Conservation (phyloP, 2,888 invertebrate species). For the Dicyrtomina minuta region DNA sequence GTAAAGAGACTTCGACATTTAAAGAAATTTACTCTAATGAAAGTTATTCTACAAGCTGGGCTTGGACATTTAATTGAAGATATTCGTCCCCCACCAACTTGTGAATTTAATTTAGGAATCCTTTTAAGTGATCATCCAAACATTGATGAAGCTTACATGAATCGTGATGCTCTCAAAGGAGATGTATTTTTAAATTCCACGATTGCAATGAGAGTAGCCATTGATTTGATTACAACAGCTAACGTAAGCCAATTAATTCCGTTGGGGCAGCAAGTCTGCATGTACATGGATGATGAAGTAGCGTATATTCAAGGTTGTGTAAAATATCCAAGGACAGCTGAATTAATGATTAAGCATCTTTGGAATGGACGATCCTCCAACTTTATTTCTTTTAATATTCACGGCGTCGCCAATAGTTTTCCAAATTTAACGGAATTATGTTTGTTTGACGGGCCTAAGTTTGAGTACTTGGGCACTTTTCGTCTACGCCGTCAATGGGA, state of each 20-base stretch:
- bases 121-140: conserved; percentile 40
- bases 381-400: conserved; percentile 33
- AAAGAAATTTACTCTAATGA: conserved; percentile 37
- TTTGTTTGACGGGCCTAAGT: conserved; percentile 43
- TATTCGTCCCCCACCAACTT: conserved; percentile 32
- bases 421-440: conserved; percentile 39
- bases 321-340: conserved; percentile 6
- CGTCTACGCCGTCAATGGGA: conserved; percentile 34
- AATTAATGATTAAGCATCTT: conserved; percentile 22
- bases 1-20: conserved; percentile 36
- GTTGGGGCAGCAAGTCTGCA: conserved; percentile 2
- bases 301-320: neutral
- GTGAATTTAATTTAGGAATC: conserved; percentile 37
- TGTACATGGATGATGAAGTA: neutral
- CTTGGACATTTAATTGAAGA: conserved; percentile 34
- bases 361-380: conserved; percentile 3
- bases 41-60: conserved; percentile 42
- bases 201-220: conserved; percentile 35
- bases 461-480: conserved; percentile 32
- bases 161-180: neutral
- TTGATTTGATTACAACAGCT: conserved; percentile 34
- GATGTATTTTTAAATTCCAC: conserved; percentile 18
- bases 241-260: conserved; percentile 34
- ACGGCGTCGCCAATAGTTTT: conserved; percentile 33
- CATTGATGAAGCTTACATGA: conserved; percentile 27